Conservation (phyloP, 2,888 invertebrate genomes). For the Cerastis rubricosa region DNA sequence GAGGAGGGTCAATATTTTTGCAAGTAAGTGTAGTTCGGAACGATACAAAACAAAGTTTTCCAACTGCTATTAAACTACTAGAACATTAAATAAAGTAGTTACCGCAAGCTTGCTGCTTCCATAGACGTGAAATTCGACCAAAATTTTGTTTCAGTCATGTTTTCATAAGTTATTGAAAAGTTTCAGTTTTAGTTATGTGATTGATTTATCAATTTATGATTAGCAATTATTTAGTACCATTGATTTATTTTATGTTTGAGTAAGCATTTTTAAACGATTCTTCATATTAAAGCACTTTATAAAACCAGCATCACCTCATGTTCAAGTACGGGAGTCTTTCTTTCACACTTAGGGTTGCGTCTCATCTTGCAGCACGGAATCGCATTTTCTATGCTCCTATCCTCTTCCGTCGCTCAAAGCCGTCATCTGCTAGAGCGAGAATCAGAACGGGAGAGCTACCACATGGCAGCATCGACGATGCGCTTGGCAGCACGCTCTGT, state of each 20-base stretch:
- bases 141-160: not conserved
- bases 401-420: no score
- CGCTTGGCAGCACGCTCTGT: no score
- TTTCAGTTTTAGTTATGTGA: conserved; percentile 5
- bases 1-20: not conserved
- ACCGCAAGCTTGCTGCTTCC: conserved; percentile 18
- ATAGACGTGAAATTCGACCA: conserved; percentile 13
- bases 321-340: not conserved
- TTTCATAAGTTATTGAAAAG: not conserved
- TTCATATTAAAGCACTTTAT: not conserved
- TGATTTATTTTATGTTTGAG: conserved; percentile 1
- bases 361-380: not conserved
- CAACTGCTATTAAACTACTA: conserved; percentile 28
- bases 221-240: not conserved
- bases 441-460: no score
- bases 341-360: no score
- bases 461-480: no score
- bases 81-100: conserved; percentile 21
- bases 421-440: no score
- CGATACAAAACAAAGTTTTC: conserved; percentile 27
- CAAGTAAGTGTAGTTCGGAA: conserved; percentile 22
- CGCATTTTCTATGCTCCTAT: no score
- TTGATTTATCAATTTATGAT: not conserved
- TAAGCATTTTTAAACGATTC: not conserved
- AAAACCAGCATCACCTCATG: not conserved